These are phyloP conservation scores for Galerucella pusilla DNA, from an alignment of 2,888 invertebrate genomes.

Conservation along the genomic window DNA sequence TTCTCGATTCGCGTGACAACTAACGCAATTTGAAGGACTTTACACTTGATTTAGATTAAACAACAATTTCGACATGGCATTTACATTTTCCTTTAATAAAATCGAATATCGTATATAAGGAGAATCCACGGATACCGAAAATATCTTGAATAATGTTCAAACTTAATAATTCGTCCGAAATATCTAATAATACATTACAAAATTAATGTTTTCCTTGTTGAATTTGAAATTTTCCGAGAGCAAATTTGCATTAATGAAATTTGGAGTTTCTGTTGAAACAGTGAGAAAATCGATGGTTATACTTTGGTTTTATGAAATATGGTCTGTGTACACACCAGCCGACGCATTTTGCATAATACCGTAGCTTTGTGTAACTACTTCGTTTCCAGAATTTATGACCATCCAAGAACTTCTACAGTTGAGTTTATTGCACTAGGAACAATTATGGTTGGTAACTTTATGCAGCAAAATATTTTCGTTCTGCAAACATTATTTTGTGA, in stretches of 20 bases:
- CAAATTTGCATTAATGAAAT: conserved; percentile 41
- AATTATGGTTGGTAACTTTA: background rate
- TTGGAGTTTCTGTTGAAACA: conserved; percentile 37
- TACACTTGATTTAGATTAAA: background rate
- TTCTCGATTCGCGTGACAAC: background rate
- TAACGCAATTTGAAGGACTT: background rate
- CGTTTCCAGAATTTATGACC: conserved; percentile 31
- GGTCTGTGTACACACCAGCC: conserved; percentile 43
- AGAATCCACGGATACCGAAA: conserved; percentile 13
- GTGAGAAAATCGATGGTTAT: conserved; percentile 42
- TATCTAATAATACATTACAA: conserved; percentile 31
- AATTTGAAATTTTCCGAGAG: conserved; percentile 36
- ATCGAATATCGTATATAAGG: background rate
- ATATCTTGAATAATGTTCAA: conserved; percentile 18
- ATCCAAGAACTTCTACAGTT: conserved; percentile 26
- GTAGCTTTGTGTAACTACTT: conserved; percentile 49
- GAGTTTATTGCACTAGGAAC: conserved; percentile 23
- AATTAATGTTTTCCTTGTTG: conserved; percentile 35
- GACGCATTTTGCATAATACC: conserved; percentile 51
- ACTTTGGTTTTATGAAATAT: conserved; percentile 46
- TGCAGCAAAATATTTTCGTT: background rate
- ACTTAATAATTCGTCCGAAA: conserved; percentile 26
- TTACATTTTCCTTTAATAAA: too few species aligned
- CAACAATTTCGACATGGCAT: background rate
- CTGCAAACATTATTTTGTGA: too few species aligned